Evolutionary conservation across 2,888 invertebrate species (phyloP).

Genomic region (Rosalia funebris): DNA sequence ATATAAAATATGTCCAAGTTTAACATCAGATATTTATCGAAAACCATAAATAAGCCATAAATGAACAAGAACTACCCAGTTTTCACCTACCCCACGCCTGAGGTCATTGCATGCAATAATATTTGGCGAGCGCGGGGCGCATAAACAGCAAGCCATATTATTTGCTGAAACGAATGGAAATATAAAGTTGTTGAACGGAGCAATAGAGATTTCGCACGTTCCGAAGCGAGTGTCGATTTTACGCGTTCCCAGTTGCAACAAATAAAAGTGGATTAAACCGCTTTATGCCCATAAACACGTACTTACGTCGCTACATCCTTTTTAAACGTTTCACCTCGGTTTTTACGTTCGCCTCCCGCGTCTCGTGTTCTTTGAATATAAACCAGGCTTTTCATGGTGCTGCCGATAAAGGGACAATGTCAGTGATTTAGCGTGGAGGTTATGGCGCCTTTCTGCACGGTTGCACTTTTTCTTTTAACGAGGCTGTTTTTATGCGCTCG

Average conservation of each 20-base stretch:
- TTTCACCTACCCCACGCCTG: neutral
- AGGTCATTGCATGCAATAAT: neutral
- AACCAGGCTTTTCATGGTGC: slow-evolving; percentile 6
- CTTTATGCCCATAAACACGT: slow-evolving; percentile 40
- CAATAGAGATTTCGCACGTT: slow-evolving; percentile 40
- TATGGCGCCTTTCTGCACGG: neutral
- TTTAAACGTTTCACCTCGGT: slow-evolving; percentile 31
- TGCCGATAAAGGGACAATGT: slow-evolving; percentile 8
- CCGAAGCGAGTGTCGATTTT: slow-evolving; percentile 42
- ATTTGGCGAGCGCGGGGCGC: neutral
- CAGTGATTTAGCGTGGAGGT: slow-evolving; percentile 6
- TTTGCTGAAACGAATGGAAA: slow-evolving; percentile 12
- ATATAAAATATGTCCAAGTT: too few relatives aligned
- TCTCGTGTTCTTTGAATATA: slow-evolving; percentile 12
- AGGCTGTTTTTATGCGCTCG: neutral
- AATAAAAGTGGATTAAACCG: slow-evolving; percentile 47
- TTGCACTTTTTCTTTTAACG: neutral
- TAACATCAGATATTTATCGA: too few relatives aligned
- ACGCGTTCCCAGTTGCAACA: slow-evolving; percentile 43
- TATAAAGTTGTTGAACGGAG: slow-evolving; percentile 32
- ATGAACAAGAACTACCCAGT: too few relatives aligned
- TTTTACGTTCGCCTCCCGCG: slow-evolving; percentile 16
- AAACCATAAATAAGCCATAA: too few relatives aligned
- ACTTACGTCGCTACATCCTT: slow-evolving; percentile 34
- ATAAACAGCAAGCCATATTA: slow-evolving; percentile 3